phyloP scores from a whole-genome alignment of 2,113 vertebrate species.

The Lepus europaeus region DNA sequence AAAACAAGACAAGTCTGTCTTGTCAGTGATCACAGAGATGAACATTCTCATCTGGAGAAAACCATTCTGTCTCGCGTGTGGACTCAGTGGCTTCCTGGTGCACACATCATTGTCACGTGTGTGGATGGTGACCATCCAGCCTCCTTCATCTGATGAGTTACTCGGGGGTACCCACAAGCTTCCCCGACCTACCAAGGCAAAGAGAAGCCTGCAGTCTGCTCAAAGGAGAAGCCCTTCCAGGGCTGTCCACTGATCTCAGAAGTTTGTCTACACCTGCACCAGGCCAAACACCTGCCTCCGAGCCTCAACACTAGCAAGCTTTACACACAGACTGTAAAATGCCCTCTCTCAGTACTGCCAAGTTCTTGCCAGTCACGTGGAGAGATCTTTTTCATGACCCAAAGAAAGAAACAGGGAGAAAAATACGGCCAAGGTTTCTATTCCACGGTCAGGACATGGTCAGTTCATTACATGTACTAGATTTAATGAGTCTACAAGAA shows the following conservation, averaged over 20 bases:
- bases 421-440: not conserved
- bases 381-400: not conserved
- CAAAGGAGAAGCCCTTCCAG: not conserved
- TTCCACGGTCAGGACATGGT: not conserved
- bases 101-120: not conserved
- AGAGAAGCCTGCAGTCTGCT: not conserved
- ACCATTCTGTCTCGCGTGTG: not conserved
- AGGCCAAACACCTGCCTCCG: not conserved
- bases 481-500: not conserved
- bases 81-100: not conserved
- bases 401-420: not conserved
- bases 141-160: not conserved
- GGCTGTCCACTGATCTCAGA: not conserved
- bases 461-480: not conserved
- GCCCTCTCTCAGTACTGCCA: not conserved
- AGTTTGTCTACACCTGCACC: not conserved
- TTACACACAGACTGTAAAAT: not conserved
- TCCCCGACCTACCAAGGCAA: not conserved
- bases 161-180: not conserved
- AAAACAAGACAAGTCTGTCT: not conserved
- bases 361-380: constrained; percentile 33
- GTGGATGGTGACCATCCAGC: not conserved
- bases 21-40: not conserved
- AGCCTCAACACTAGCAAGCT: not conserved
- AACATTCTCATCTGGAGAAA: not conserved